Evolutionary conservation across 2,113 vertebrate genomes (phyloP), one percentile per base, ranked within the genome.

Genomic region (Pandion haliaetus): DNA sequence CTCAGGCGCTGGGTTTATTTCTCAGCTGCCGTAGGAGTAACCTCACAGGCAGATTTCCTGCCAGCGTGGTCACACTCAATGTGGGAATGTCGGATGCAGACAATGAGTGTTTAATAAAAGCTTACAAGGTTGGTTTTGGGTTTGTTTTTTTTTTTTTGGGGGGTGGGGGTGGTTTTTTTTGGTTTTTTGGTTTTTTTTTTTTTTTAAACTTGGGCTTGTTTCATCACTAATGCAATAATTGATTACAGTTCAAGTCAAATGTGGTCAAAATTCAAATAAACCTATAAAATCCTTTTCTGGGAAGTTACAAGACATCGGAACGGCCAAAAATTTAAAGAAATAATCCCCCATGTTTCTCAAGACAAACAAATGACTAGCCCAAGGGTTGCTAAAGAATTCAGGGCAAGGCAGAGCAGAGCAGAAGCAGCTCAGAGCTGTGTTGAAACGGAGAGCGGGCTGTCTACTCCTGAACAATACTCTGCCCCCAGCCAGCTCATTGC

Each of bases 241-340:
- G n/a, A 94, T 86, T 83, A 63, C 78, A 82, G 47, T 70, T 88
- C 84, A 86, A 86, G 63, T 49, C 54, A 73, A 71, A 59, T 2
- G 2, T 2, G 32, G 77, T 96, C 70, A 93, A 69, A 92, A 90
- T 65, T 92, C 70, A 95, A 96, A 95, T 58, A 95, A 96, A 89
- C 17, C 14, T 67, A 73, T 18, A 91, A 91, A 94, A 70, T 19
- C 49, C 26, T 29, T 55, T 97, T 97, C 86, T 95, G 95, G 83
- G 83, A 97, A 94, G 44, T 77, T 86, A 77, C 26, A 58, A 91
- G 26, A 50, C 71, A 83, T 34, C 2, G 3, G 38, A 92, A 12
- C 0, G 0, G 70, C 54, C 42, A 55, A 78, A 79, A 80, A 71
- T 12, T 57, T 69, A 67, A 91, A 97, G 72, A 83, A 28, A 29